Evolutionary conservation across 2,113 vertebrate species (phyloP).

Genomic region (Tauraco erythrolophus): DNA sequence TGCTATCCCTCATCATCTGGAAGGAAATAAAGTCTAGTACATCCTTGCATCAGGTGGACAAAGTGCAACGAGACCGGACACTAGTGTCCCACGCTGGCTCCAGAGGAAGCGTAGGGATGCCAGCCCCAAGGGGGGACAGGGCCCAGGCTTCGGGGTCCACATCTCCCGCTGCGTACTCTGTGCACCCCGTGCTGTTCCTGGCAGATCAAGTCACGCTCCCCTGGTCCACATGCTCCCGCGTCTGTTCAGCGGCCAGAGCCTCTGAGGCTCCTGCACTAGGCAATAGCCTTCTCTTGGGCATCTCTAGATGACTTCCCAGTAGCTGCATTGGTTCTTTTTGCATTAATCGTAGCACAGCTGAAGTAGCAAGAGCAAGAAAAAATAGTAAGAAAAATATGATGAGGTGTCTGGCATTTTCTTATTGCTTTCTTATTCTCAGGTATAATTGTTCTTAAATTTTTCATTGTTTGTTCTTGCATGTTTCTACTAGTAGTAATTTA

Average conservation of each 20-base stretch:
- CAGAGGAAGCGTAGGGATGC: background rate
- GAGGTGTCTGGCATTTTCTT: background rate
- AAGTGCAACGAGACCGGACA: rapidly evolving
- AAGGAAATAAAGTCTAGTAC: too few relatives aligned
- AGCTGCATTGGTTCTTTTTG: background rate
- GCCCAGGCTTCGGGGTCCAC: background rate
- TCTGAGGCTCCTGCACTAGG: rapidly evolving
- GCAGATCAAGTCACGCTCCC: background rate
- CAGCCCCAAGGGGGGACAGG: background rate
- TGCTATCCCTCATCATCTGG: too few relatives aligned
- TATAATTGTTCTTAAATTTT: background rate
- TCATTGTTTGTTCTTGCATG: background rate
- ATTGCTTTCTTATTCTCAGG: background rate
- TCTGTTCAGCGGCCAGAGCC: too few relatives aligned
- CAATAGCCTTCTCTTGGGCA: background rate
- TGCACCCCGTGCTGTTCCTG: background rate
- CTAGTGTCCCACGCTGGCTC: rapidly evolving
- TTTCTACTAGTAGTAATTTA: background rate
- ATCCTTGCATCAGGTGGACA: background rate
- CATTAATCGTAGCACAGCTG: background rate
- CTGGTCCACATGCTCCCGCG: rapidly evolving
- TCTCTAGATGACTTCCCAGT: background rate
- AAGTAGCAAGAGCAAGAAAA: background rate
- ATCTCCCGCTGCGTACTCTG: rapidly evolving
- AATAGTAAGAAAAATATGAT: background rate